A percentile compares a stretch with the other conserved stretches of the same genome.
Evolutionary conservation across 2,113 vertebrate genomes (phyloP).

Genomic region (Prunella himalayana): DNA sequence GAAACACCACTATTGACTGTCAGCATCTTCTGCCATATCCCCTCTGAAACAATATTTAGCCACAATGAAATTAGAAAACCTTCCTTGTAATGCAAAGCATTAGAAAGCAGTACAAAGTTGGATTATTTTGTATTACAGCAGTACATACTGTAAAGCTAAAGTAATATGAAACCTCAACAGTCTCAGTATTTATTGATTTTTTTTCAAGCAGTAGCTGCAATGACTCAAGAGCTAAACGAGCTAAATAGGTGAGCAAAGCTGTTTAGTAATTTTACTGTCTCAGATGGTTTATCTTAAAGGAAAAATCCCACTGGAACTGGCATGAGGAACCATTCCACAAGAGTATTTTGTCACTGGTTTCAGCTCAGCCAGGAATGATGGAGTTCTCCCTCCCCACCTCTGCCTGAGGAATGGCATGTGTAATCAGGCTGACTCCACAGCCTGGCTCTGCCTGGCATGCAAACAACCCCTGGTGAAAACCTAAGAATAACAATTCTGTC

Average conservation of each 20-base stretch:
- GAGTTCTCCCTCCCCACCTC: neutral
- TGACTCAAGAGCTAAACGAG: neutral
- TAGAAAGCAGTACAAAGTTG: neutral
- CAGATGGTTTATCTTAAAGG: neutral
- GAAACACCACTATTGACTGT: neutral
- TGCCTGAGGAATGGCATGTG: neutral
- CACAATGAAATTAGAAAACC: neutral
- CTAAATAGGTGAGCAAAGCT: neutral
- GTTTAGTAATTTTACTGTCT: neutral
- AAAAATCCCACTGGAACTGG: neutral
- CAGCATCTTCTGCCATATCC: neutral
- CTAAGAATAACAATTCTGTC: neutral
- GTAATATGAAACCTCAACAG: neutral
- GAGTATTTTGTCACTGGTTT: neutral
- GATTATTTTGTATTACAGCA: neutral
- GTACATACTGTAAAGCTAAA: neutral
- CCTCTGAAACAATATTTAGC: neutral
- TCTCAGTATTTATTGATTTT: neutral
- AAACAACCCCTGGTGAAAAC: neutral
- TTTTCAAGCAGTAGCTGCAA: neutral
- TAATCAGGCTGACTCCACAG: neutral
- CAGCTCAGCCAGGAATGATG: neutral
- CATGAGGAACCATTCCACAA: neutral
- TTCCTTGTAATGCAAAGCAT: neutral
- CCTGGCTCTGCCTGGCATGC: neutral